Evolutionary conservation across 2,888 invertebrate species (phyloP).

Genomic region (Chironomus tentans): DNA sequence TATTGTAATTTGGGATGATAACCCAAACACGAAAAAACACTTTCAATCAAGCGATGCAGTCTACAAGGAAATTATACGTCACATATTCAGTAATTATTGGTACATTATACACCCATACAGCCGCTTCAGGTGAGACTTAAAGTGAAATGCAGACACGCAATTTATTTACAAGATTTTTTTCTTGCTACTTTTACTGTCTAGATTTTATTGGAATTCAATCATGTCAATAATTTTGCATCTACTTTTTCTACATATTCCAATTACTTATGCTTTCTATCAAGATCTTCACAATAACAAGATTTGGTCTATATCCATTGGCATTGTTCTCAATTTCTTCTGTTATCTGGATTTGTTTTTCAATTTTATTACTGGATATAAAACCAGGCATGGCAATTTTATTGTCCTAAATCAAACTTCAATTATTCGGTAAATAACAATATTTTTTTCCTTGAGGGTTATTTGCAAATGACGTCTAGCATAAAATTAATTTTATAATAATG

Average conservation of each 20-base stretch:
- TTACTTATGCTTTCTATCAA: slow-evolving; percentile 19
- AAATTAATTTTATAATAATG: no score
- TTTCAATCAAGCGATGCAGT: slow-evolving; percentile 17
- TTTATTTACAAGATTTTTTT: neutral
- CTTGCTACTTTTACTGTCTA: neutral
- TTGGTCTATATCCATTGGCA: slow-evolving; percentile 1
- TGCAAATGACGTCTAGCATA: no score
- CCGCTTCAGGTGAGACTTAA: slow-evolving; percentile 27
- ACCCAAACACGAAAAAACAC: slow-evolving; percentile 22
- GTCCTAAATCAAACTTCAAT: slow-evolving; percentile 36
- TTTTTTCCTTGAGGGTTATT: no score
- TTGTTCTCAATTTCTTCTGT: slow-evolving; percentile 30
- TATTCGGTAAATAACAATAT: slow-evolving; percentile 29
- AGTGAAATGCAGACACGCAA: slow-evolving; percentile 2
- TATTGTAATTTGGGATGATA: slow-evolving; percentile 3
- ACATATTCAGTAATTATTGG: slow-evolving; percentile 29
- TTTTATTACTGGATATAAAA: slow-evolving; percentile 41
- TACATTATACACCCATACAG: slow-evolving; percentile 42
- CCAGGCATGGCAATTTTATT: slow-evolving; percentile 36
- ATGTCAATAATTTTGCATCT: slow-evolving; percentile 8
- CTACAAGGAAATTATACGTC: slow-evolving; percentile 29
- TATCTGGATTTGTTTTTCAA: slow-evolving; percentile 35
- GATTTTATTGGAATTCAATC: slow-evolving; percentile 17
- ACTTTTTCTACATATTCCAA: slow-evolving; percentile 2
- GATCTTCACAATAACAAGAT: neutral